phyloP scores from a whole-genome alignment of 1,140 invertebrate genomes.

The Zelostemma sp. region DNA sequence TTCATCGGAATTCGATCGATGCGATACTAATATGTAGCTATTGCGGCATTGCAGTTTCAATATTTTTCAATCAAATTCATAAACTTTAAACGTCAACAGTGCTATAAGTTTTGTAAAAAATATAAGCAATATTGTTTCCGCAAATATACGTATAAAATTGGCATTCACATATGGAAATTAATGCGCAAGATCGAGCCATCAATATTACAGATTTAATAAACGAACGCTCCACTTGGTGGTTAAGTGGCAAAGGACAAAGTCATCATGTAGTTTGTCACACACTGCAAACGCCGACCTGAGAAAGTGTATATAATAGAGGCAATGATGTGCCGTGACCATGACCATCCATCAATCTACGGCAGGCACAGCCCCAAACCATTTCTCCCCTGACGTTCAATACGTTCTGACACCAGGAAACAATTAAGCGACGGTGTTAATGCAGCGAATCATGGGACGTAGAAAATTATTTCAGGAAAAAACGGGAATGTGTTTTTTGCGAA shows the following conservation, averaged over 20 bases:
- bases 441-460: background rate
- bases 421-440: conserved; percentile 43
- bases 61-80: too few relatives aligned
- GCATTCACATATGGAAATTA: background rate
- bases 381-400: conserved; percentile 28
- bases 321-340: conserved; percentile 53
- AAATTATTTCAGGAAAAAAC: conserved; percentile 19
- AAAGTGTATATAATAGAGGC: conserved; percentile 56
- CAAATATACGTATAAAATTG: background rate
- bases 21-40: too few relatives aligned
- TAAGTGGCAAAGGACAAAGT: conserved; percentile 39
- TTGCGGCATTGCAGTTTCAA: too few relatives aligned
- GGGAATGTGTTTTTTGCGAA: conserved; percentile 3
- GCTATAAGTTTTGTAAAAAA: too few relatives aligned
- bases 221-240: conserved; percentile 33
- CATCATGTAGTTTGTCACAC: conserved; percentile 53
- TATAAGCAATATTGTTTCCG: too few relatives aligned
- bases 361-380: conserved; percentile 20
- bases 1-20: too few relatives aligned
- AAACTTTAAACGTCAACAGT: too few relatives aligned
- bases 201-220: background rate
- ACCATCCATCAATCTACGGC: conserved; percentile 57
- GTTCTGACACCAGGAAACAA: conserved; percentile 48
- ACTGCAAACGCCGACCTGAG: conserved; percentile 38
- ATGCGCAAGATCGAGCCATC: background rate